A percentile compares a stretch with the other conserved stretches of the same genome.
phyloP scores from a whole-genome alignment of 1,140 invertebrate species.

The Drosophila littoralis region DNA sequence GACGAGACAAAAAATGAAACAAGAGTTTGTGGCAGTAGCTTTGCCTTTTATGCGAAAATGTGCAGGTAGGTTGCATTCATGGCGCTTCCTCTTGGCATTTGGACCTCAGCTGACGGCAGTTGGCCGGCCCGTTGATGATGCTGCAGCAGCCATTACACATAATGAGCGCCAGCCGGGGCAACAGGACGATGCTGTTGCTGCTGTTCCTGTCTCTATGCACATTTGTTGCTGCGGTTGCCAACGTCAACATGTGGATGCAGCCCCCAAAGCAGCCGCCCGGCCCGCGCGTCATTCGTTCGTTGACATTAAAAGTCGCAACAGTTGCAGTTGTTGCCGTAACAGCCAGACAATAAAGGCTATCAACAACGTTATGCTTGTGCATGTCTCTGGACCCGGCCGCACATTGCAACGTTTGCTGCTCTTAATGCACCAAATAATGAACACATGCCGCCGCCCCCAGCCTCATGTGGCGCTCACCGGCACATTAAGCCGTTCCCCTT shows the following conservation, averaged over 20 bases:
- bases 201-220: constrained; percentile 53
- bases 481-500: constrained; percentile 51
- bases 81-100: constrained; percentile 67
- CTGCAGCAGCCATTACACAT: constrained; percentile 74
- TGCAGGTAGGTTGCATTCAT: constrained; percentile 78
- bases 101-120: constrained; percentile 17
- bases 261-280: not conserved
- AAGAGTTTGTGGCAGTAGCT: constrained; percentile 42
- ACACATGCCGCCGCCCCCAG: constrained; percentile 33
- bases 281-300: constrained; percentile 28
- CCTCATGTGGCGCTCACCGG: constrained; percentile 34
- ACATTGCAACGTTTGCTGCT: constrained; percentile 18
- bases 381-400: constrained; percentile 17
- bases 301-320: constrained; percentile 76
- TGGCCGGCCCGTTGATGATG: constrained; percentile 58
- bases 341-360: constrained; percentile 72
- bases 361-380: constrained; percentile 50
- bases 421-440: constrained; percentile 53
- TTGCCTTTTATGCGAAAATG: constrained; percentile 55
- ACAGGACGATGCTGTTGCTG: constrained; percentile 44
- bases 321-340: constrained; percentile 47
- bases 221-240: constrained; percentile 75
- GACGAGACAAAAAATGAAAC: constrained; percentile 14
- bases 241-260: constrained; percentile 54
- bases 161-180: constrained; percentile 65